Percentiles rank a stretch among this genome's conserved stretches.
These are phyloP conservation scores for Pseudolycoriella hygida DNA, from an alignment of 2,888 invertebrate genomes.

Conservation along the genomic window DNA sequence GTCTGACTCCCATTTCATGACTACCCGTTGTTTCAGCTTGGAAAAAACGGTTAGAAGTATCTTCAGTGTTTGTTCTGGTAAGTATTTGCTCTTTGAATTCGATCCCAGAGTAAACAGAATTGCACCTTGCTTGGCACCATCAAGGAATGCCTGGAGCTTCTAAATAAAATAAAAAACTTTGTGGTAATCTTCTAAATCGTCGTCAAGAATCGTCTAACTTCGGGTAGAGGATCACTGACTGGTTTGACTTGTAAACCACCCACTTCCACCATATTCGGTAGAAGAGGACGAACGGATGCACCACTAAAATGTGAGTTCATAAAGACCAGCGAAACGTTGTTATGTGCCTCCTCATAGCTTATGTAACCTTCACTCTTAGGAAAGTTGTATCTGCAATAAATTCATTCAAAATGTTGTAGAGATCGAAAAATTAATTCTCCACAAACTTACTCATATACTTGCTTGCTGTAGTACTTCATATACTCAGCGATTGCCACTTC, in stretches of 20 bases:
- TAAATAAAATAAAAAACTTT: neutral
- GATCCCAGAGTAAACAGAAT: conserved; percentile 3
- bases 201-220: conserved; percentile 11
- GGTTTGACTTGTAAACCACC: conserved; percentile 25
- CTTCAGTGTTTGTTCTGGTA: conserved; percentile 13
- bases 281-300: conserved; percentile 20
- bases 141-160: neutral
- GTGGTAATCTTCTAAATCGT: too few species aligned
- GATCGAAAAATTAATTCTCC: too few species aligned
- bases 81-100: conserved; percentile 14
- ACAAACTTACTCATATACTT: too few species aligned
- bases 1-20: conserved; percentile 25
- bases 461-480: too few species aligned
- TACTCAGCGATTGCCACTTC: too few species aligned
- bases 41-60: conserved; percentile 16
- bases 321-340: conserved; percentile 22
- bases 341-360: conserved; percentile 14
- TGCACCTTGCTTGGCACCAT: neutral
- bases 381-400: conserved; percentile 15
- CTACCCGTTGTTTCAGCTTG: conserved; percentile 17
- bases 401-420: too few species aligned
- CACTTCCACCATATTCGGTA: conserved; percentile 22
- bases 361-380: conserved; percentile 15
- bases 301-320: conserved; percentile 23
- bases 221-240: conserved; percentile 19